Evolutionary conservation across 2,888 invertebrate genomes (phyloP).

Genomic region (Cerastoderma edule): DNA sequence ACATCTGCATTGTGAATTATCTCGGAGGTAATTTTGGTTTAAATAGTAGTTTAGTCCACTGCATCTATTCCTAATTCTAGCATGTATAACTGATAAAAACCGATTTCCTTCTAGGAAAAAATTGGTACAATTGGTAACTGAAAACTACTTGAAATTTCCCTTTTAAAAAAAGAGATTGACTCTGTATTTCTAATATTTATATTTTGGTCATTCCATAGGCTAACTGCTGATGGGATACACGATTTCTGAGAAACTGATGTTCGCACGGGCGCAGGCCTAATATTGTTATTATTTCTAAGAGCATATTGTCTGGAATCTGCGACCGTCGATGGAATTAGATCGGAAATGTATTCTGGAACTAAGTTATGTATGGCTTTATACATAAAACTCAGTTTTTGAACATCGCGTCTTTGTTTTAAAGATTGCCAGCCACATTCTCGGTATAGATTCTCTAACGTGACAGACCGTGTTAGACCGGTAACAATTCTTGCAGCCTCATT

Average conservation of each 20-base stretch:
- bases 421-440: background rate
- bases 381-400: background rate
- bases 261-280: background rate
- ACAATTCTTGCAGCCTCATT: constrained; percentile 27
- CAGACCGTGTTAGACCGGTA: constrained; percentile 19
- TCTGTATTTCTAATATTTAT: background rate
- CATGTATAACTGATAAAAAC: constrained; percentile 3
- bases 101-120: background rate
- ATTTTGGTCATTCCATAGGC: background rate
- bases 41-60: background rate
- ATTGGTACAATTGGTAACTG: background rate
- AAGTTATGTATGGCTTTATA: constrained; percentile 2
- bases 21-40: background rate
- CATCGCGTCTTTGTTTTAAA: background rate
- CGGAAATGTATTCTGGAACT: background rate
- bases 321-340: background rate
- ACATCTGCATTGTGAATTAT: background rate
- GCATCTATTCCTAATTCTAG: constrained; percentile 1
- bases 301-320: background rate
- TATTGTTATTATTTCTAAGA: background rate
- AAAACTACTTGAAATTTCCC: too few species aligned
- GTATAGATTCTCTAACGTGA: constrained; percentile 10
- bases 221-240: background rate
- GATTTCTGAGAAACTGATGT: constrained; percentile 2
- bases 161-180: background rate